These are phyloP conservation scores for Temnothorax curvispinosus DNA, from an alignment of 1,140 invertebrate genomes.

Conservation along the genomic window DNA sequence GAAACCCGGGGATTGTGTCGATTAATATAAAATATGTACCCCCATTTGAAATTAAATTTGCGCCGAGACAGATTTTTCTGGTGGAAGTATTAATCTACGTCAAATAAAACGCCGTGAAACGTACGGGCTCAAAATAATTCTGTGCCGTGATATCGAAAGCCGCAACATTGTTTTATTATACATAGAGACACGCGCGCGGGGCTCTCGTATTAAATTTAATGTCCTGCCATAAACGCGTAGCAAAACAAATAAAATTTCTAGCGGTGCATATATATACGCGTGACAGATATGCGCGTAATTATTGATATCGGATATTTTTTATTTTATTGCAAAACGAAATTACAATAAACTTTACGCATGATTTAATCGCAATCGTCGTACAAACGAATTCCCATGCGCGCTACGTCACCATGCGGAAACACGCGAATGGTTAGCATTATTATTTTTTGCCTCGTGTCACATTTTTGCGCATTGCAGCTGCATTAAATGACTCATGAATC, in stretches of 20 bases:
- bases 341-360: slow-evolving; percentile 38
- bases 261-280: not conserved
- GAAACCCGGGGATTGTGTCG: slow-evolving; percentile 50
- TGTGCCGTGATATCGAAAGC: slow-evolving; percentile 51
- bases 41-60: slow-evolving; percentile 53
- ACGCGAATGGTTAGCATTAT: slow-evolving; percentile 30
- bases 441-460: slow-evolving; percentile 43
- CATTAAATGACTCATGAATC: slow-evolving; percentile 55
- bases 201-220: slow-evolving; percentile 50
- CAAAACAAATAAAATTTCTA: slow-evolving; percentile 42
- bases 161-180: slow-evolving; percentile 61
- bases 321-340: slow-evolving; percentile 26
- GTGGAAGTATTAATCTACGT: slow-evolving; percentile 56
- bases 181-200: not conserved
- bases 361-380: slow-evolving; percentile 33
- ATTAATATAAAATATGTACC: slow-evolving; percentile 62
- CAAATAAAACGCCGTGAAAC: slow-evolving; percentile 54
- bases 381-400: not conserved
- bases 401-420: slow-evolving; percentile 6
- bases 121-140: slow-evolving; percentile 50
- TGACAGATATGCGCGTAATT: slow-evolving; percentile 36
- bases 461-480: slow-evolving; percentile 53
- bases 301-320: slow-evolving; percentile 34
- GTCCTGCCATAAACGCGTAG: slow-evolving; percentile 37
- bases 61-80: slow-evolving; percentile 48